Evolutionary conservation across 2,888 invertebrate species (phyloP).

Genomic region (Lasioglossum villosulum): DNA sequence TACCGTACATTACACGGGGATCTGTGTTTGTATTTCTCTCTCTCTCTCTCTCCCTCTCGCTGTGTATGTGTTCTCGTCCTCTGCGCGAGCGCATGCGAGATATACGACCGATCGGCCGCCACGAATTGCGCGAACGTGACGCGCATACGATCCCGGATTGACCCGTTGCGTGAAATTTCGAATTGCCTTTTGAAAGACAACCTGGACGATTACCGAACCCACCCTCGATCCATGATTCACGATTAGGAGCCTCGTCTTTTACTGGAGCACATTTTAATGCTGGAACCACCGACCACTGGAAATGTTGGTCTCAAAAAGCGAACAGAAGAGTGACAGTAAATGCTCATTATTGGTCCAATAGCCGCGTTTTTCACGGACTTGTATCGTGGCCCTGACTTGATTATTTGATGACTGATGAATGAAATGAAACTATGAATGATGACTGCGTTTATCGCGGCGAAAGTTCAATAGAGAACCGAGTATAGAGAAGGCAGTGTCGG

Average conservation of each 20-base stretch:
- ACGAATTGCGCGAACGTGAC: conserved; percentile 73
- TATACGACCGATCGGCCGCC: conserved; percentile 63
- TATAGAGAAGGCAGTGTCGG: too few relatives aligned
- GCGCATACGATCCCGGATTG: conserved; percentile 57
- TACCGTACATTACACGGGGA: conserved; percentile 23
- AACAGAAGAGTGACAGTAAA: too few relatives aligned
- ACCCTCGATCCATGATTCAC: not conserved
- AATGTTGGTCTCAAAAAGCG: too few relatives aligned
- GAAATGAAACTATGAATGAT: too few relatives aligned
- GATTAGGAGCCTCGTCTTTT: not conserved
- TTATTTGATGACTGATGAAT: too few relatives aligned
- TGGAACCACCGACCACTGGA: not conserved
- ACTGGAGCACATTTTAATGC: not conserved
- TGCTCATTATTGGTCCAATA: too few relatives aligned
- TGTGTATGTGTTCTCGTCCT: not conserved
- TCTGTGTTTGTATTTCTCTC: conserved; percentile 17
- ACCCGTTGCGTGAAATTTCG: conserved; percentile 54
- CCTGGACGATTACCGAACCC: conserved; percentile 16
- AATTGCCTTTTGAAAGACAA: conserved; percentile 55
- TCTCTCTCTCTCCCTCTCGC: not conserved
- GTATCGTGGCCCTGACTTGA: too few relatives aligned
- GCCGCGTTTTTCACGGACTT: too few relatives aligned
- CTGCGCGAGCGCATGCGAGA: conserved; percentile 38
- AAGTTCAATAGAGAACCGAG: too few relatives aligned
- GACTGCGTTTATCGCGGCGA: too few relatives aligned